These are phyloP conservation scores for Pollenia griseotomentosa DNA, from an alignment of 2,888 invertebrate species.

Conservation along the genomic window DNA sequence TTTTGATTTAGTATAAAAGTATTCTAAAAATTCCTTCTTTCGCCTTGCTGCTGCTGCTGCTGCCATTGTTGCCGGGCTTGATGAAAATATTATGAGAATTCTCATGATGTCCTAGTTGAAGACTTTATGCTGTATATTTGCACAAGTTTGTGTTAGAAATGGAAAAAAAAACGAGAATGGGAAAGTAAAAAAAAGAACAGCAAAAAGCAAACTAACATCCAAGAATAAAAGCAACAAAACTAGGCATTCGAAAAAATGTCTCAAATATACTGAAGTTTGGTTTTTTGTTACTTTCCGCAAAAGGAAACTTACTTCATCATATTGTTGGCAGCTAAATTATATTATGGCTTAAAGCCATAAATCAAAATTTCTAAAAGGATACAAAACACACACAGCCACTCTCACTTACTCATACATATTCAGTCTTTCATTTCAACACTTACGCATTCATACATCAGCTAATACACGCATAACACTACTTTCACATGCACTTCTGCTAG, in stretches of 20 bases:
- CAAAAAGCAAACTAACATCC: slow-evolving; percentile 26
- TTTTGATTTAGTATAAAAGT: slow-evolving; percentile 14
- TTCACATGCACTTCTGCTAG: background rate
- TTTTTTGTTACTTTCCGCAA: slow-evolving; percentile 15
- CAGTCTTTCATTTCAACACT: slow-evolving; percentile 17
- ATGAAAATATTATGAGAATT: slow-evolving; percentile 25
- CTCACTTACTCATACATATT: slow-evolving; percentile 2
- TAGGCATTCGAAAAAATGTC: slow-evolving; percentile 16
- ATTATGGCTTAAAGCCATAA: slow-evolving; percentile 64
- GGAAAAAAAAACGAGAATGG: background rate
- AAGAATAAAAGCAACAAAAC: slow-evolving; percentile 8
- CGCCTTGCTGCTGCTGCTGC: background rate
- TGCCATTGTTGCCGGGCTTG: slow-evolving; percentile 14
- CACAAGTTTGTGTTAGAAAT: slow-evolving; percentile 9
- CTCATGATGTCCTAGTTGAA: slow-evolving; percentile 52
- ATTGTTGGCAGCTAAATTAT: slow-evolving; percentile 68
- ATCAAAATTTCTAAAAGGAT: slow-evolving; percentile 47
- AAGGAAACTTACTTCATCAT: slow-evolving; percentile 67
- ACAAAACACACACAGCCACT: background rate
- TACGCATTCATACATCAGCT: background rate
- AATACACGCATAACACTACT: background rate
- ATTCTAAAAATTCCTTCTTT: slow-evolving; percentile 12
- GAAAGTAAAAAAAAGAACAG: background rate
- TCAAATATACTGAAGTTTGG: slow-evolving; percentile 44
- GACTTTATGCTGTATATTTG: background rate